Evolutionary conservation across 1,140 invertebrate species (phyloP).

Genomic region (Drosophila grimshawi): DNA sequence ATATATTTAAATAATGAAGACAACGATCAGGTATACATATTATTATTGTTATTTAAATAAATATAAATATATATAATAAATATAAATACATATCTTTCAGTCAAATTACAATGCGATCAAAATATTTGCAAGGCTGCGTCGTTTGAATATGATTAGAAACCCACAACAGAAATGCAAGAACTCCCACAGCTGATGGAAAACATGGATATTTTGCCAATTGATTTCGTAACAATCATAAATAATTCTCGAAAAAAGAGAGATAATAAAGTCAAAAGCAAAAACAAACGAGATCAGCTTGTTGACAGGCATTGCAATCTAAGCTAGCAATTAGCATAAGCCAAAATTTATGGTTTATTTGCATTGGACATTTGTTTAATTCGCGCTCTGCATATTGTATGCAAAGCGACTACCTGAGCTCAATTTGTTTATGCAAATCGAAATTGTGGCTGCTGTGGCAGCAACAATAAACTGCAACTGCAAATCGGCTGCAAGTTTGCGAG

Average conservation of each 20-base stretch:
- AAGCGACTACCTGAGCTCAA: conserved; percentile 30
- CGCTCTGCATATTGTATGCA: conserved; percentile 33
- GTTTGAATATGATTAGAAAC: conserved; percentile 7
- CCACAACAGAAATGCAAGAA: conserved; percentile 17
- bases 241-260: conserved; percentile 13
- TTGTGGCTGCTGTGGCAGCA: conserved; percentile 7
- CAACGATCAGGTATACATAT: too few species aligned
- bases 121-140: not conserved
- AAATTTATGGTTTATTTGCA: conserved; percentile 73
- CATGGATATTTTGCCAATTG: not conserved
- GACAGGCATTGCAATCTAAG: conserved; percentile 52
- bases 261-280: not conserved
- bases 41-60: too few species aligned
- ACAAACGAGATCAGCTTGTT: conserved; percentile 64
- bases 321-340: conserved; percentile 62
- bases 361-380: conserved; percentile 61
- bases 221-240: conserved; percentile 46
- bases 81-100: not conserved
- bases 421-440: conserved; percentile 54
- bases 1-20: too few species aligned
- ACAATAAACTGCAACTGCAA: conserved; percentile 8
- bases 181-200: conserved; percentile 43
- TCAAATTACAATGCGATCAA: not conserved
- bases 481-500: conserved; percentile 14
- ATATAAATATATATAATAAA: not conserved